These are phyloP conservation scores for Catamblyrhynchus diadema DNA, from an alignment of 2,797 vertebrate species.

Conservation along the genomic window DNA sequence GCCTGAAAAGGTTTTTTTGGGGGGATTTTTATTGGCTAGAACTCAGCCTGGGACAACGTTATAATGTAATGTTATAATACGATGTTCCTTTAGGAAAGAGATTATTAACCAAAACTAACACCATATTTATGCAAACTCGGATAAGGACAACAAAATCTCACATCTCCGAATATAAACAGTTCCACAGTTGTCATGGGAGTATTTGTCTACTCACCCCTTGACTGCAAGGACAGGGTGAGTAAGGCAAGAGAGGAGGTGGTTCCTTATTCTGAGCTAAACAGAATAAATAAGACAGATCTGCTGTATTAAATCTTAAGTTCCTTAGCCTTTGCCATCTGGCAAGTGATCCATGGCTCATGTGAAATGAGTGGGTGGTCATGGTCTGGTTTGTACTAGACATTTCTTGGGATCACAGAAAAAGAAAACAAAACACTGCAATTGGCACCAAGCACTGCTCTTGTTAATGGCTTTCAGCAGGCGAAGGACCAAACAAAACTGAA, in stretches of 20 bases:
- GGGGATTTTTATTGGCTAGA: background rate
- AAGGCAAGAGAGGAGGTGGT: background rate
- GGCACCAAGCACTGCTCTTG: slow-evolving; percentile 5
- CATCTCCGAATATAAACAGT: background rate
- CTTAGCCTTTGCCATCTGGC: slow-evolving; percentile 48
- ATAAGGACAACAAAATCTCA: background rate
- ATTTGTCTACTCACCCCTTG: background rate
- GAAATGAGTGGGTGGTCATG: slow-evolving; percentile 65
- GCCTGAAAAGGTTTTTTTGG: background rate
- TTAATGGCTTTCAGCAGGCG: background rate
- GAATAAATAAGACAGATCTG: background rate
- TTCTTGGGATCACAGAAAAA: slow-evolving; percentile 39
- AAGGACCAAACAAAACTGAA: slow-evolving; percentile 40
- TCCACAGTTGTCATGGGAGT: background rate
- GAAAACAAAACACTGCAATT: slow-evolving; percentile 31
- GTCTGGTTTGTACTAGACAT: slow-evolving; percentile 40
- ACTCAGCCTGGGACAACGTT: background rate
- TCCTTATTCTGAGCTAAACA: background rate
- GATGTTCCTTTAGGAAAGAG: background rate
- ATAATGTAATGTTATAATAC: background rate
- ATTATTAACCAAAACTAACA: slow-evolving; percentile 13
- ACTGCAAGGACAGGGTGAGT: background rate
- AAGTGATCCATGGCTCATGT: slow-evolving; percentile 29
- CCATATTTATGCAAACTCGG: background rate
- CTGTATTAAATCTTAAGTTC: slow-evolving; percentile 25